Percentiles rank a stretch among this genome's conserved stretches.
Evolutionary conservation across 1,140 invertebrate genomes (phyloP).

Genomic region (Telenomus remus): DNA sequence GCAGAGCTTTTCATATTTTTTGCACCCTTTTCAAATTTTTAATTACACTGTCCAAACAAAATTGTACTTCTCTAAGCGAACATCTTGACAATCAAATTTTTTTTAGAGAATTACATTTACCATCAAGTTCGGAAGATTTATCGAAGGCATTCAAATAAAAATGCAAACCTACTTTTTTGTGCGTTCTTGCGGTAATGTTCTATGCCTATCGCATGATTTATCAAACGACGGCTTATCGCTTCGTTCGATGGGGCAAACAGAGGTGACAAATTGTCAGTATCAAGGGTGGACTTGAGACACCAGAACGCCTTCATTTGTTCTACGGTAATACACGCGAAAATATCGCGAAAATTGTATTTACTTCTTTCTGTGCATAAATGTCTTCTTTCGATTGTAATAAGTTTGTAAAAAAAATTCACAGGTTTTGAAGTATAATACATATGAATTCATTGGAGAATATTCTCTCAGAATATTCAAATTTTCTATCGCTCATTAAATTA

Average conservation of each 20-base stretch:
- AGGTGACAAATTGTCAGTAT: slow-evolving; percentile 69
- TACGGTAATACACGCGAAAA: slow-evolving; percentile 60
- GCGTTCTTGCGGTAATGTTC: slow-evolving; percentile 62
- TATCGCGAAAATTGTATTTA: neutral
- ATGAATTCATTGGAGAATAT: too few relatives aligned
- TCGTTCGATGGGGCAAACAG: slow-evolving; percentile 58
- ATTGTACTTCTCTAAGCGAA: neutral
- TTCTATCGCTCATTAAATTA: too few relatives aligned
- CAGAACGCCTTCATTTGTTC: slow-evolving; percentile 69
- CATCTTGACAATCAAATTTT: too few relatives aligned
- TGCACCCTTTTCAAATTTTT: neutral
- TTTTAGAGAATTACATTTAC: too few relatives aligned
- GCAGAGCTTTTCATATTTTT: slow-evolving; percentile 41
- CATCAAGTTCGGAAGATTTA: neutral
- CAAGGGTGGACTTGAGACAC: slow-evolving; percentile 62
- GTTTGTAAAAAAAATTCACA: too few relatives aligned
- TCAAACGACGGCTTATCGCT: slow-evolving; percentile 67
- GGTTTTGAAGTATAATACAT: too few relatives aligned
- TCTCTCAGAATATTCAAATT: too few relatives aligned
- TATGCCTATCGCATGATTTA: slow-evolving; percentile 70
- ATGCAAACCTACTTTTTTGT: neutral
- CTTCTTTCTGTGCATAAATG: slow-evolving; percentile 4
- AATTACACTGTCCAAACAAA: neutral
- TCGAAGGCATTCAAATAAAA: neutral
- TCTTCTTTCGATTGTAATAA: too few relatives aligned